phyloP scores from a whole-genome alignment of 2,888 invertebrate genomes.

The Oxystoma pomonae region DNA sequence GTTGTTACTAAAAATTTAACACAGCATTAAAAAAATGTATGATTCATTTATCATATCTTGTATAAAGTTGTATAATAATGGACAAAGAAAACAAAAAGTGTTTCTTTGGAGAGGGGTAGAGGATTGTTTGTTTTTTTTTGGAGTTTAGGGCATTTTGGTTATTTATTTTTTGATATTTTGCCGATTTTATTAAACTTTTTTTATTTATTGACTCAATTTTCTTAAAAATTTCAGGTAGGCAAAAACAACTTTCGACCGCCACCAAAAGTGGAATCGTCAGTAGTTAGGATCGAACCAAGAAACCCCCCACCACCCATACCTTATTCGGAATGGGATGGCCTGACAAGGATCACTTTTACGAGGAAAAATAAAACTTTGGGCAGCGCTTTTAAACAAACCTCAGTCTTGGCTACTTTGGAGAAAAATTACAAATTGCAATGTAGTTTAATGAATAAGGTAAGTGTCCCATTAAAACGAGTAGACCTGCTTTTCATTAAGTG shows the following conservation, averaged over 20 bases:
- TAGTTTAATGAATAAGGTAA: slow-evolving; percentile 77
- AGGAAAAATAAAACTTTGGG: slow-evolving; percentile 95
- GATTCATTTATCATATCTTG: no score
- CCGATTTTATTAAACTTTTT: no score
- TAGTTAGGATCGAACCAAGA: slow-evolving; percentile 94
- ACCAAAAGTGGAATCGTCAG: slow-evolving; percentile 98
- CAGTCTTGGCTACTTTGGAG: slow-evolving; percentile 78
- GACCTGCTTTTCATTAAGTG: not conserved
- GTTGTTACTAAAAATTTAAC: no score
- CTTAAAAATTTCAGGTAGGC: slow-evolving; percentile 66
- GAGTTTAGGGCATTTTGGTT: no score
- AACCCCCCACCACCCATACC: slow-evolving; percentile 96
- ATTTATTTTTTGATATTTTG: no score
- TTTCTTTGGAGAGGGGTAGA: no score
- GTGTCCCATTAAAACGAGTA: slow-evolving; percentile 19
- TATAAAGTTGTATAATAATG: no score
- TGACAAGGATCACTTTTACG: slow-evolving; percentile 90
- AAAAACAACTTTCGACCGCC: slow-evolving; percentile 98
- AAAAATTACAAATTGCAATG: slow-evolving; percentile 89
- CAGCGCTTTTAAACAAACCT: slow-evolving; percentile 82
- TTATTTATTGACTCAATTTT: no score
- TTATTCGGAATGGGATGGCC: slow-evolving; percentile 97
- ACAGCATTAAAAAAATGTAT: no score
- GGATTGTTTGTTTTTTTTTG: no score
- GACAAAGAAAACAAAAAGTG: no score